phyloP scores from a whole-genome alignment of 2,113 vertebrate species.

The Grammomys surdaster region DNA sequence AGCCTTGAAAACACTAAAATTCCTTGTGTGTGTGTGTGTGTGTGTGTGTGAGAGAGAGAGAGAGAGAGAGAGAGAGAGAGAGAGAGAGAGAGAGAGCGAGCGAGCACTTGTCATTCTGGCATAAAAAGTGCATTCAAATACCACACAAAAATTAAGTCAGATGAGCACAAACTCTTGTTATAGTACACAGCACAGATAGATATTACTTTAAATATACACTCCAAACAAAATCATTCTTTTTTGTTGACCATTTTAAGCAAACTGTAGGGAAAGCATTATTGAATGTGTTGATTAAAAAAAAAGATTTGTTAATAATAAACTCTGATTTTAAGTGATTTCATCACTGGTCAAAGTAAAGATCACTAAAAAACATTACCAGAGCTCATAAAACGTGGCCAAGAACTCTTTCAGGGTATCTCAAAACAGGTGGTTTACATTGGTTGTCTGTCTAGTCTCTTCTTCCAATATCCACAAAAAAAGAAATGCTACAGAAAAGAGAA shows the following conservation, averaged over 20 bases:
- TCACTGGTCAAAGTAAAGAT: not conserved
- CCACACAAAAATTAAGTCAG: not conserved
- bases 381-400: not conserved
- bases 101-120: not conserved
- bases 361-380: not conserved
- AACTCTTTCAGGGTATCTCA: not conserved
- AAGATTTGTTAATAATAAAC: not conserved
- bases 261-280: not conserved
- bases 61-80: not conserved
- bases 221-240: conserved; percentile 9
- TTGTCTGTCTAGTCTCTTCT: not conserved
- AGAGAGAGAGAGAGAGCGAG: not conserved
- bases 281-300: not conserved
- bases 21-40: not conserved
- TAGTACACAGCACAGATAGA: not conserved
- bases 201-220: not conserved
- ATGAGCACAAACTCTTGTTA: not conserved
- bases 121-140: not conserved
- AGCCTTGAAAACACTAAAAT: not conserved
- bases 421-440: not conserved
- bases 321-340: not conserved
- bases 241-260: not conserved
- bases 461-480: not conserved
- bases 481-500: not conserved
- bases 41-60: not conserved